phyloP scores from a whole-genome alignment of 2,797 vertebrate species.

The Microctenopoma stevenorrisi region DNA sequence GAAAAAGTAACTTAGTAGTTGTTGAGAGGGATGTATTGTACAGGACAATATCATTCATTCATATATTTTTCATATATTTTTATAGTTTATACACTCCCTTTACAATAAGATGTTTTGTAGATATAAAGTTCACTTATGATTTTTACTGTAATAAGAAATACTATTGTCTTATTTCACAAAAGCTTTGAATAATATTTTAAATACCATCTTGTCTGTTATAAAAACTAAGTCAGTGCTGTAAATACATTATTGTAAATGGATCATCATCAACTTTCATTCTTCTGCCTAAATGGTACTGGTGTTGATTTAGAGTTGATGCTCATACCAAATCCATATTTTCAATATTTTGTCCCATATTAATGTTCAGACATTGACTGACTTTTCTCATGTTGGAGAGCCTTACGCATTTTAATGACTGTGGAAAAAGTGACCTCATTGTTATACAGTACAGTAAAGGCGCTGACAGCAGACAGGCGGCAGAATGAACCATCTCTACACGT shows the following conservation, averaged over 20 bases:
- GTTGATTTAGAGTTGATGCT: neutral
- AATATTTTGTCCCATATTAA: constrained; percentile 17
- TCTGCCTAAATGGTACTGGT: neutral
- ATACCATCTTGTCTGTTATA: too few species aligned
- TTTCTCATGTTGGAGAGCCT: constrained; percentile 64
- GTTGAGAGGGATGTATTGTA: constrained; percentile 10
- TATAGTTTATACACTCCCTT: neutral
- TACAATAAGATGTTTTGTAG: neutral
- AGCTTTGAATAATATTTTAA: too few species aligned
- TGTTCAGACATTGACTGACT: constrained; percentile 26
- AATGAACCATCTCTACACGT: constrained; percentile 50
- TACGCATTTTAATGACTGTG: constrained; percentile 71
- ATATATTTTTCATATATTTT: too few species aligned
- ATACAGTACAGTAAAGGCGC: constrained; percentile 54
- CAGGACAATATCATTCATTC: constrained; percentile 7
- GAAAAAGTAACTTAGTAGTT: constrained; percentile 5
- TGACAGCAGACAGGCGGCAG: constrained; percentile 53
- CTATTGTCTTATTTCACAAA: too few species aligned
- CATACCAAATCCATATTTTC: constrained; percentile 8
- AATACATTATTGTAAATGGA: too few species aligned
- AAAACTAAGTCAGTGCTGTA: too few species aligned
- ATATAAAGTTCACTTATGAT: too few species aligned
- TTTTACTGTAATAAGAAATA: too few species aligned
- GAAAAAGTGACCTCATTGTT: constrained; percentile 80
- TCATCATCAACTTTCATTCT: too few species aligned